These are phyloP conservation scores for Omphaloscelis lunosa DNA, from an alignment of 2,888 invertebrate species.

Conservation along the genomic window DNA sequence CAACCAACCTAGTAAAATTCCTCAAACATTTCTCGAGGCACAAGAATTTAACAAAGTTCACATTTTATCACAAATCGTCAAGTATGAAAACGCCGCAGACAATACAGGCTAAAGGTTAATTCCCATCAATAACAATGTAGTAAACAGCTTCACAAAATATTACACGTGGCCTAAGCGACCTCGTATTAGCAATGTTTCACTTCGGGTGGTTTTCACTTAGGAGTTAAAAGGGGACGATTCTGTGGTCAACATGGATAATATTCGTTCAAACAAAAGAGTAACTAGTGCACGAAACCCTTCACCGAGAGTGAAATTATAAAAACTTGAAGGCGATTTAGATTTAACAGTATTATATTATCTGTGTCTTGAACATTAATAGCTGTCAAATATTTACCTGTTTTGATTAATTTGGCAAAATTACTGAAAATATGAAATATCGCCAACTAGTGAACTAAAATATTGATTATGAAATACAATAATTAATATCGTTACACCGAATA, in stretches of 20 bases:
- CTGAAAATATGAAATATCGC: too few relatives aligned
- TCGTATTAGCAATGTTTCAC: conserved; percentile 38
- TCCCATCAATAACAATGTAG: conserved; percentile 60
- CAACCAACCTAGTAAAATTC: conserved; percentile 25
- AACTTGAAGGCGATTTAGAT: too few relatives aligned
- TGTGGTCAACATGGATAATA: not conserved
- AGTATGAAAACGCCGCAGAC: conserved; percentile 58
- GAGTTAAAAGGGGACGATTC: conserved; percentile 4
- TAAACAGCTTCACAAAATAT: conserved; percentile 46
- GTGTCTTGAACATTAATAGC: too few relatives aligned
- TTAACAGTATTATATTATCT: too few relatives aligned
- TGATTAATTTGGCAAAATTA: too few relatives aligned
- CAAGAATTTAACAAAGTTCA: conserved; percentile 57
- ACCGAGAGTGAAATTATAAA: too few relatives aligned
- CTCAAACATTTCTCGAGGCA: conserved; percentile 28
- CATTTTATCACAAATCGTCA: conserved; percentile 61
- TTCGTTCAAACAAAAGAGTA: not conserved
- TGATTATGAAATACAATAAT: too few relatives aligned
- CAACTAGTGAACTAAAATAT: too few relatives aligned
- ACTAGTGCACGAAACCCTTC: too few relatives aligned
- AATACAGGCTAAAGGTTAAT: conserved; percentile 68
- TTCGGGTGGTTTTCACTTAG: conserved; percentile 37
- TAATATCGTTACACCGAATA: too few relatives aligned
- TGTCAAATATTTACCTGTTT: too few relatives aligned
- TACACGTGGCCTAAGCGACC: conserved; percentile 52